phyloP scores from a whole-genome alignment of 2,888 invertebrate species.

The Doris montereyensis region DNA sequence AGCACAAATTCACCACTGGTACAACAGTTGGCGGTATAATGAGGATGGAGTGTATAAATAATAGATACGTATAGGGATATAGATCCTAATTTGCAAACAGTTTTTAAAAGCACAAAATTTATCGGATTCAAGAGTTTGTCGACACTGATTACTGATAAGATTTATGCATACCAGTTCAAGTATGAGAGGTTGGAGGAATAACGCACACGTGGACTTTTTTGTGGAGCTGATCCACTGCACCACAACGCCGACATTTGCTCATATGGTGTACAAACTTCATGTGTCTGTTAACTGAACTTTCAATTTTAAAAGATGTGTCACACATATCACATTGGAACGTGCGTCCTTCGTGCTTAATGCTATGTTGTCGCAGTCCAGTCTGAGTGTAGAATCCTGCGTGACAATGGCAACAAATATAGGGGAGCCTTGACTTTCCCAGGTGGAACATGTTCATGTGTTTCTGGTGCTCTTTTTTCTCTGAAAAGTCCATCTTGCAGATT shows the following conservation, averaged over 20 bases:
- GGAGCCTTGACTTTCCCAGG: constrained; percentile 17
- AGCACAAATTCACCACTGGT: too few relatives aligned
- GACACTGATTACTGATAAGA: too few relatives aligned
- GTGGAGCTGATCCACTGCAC: neutral
- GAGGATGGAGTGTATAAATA: too few relatives aligned
- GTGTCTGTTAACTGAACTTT: constrained; percentile 34
- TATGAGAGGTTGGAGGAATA: too few relatives aligned
- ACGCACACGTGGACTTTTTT: too few relatives aligned
- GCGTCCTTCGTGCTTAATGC: constrained; percentile 36
- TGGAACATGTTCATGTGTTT: constrained; percentile 36
- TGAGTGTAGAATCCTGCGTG: constrained; percentile 31
- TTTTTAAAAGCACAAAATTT: too few relatives aligned
- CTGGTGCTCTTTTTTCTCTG: constrained; percentile 10
- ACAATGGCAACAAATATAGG: constrained; percentile 33
- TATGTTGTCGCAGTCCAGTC: constrained; percentile 34
- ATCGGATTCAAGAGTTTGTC: too few relatives aligned
- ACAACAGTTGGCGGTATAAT: too few relatives aligned
- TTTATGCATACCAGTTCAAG: too few relatives aligned
- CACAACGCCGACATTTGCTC: constrained; percentile 2
- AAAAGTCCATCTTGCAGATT: neutral
- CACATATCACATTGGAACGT: constrained; percentile 34
- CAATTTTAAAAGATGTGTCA: constrained; percentile 30
- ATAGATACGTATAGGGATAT: too few relatives aligned
- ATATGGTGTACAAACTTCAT: constrained; percentile 30
- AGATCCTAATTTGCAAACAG: too few relatives aligned